Evolutionary conservation across 2,113 vertebrate genomes (phyloP), one percentile per base, ranked within the genome.

Genomic region (Odocoileus virginianus): DNA sequence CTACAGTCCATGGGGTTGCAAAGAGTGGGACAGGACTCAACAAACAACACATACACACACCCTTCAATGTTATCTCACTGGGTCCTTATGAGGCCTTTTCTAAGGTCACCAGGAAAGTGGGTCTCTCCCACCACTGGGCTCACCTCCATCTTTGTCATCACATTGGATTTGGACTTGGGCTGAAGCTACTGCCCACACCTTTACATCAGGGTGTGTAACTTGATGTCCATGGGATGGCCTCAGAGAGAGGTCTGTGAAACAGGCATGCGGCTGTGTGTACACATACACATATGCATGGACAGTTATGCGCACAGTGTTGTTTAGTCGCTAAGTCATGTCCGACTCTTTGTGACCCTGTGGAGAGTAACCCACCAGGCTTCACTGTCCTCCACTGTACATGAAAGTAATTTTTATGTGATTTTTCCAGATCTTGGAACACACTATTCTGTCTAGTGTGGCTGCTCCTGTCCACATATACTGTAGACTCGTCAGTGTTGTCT

Each of bases 321-420:
- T 43, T 43, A 76, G 71, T 43, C 25, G 23, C 71, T 14, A 76
- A 43, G 36, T 40, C 5, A 43, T 43, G 43, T 43, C 10, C 11
- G 1, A 74, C 36, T 74, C 6, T 43, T 76, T 7, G 36, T 13
- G 12, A 43, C 36, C 71, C 71, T 0, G 0, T 25, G 36, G 36
- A 74, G 2, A 1, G 6, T 23, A 36, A 23, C 71, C 36, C 36
- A 43, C 36, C 23, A 43, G 71, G 36, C 36, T 76, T 23, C 71
- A 13, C 21, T 25, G 36, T 74, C 36, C 4, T 74, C 67, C 33
- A 23, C 43, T 43, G 17, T 28, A 45, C 19, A 54, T 54, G 27
- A 13, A 13, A 57, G 15, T 88, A 28, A 71, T 13, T 25, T 54
- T 74, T 60, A 79, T 40, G 36, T 15, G 4, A n/a, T 33, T 88